phyloP scores from a whole-genome alignment of 2,888 invertebrate genomes.

The Oscheius sp. region DNA sequence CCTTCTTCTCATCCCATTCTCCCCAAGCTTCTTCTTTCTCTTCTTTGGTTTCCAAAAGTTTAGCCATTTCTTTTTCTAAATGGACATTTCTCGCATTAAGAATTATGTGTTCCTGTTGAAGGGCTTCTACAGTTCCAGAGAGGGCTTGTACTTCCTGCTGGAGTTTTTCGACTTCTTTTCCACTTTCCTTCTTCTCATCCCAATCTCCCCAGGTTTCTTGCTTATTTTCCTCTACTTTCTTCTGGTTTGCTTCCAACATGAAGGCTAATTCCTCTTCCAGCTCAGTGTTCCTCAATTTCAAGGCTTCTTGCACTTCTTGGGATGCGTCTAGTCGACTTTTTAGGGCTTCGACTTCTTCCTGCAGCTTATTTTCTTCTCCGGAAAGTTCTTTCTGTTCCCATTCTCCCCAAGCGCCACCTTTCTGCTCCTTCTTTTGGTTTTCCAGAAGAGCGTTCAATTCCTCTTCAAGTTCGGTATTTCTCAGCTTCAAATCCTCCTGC shows the following conservation, averaged over 20 bases:
- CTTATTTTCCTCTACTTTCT: not conserved
- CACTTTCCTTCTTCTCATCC: not conserved
- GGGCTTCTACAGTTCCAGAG: not conserved
- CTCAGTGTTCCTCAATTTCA: constrained; percentile 6
- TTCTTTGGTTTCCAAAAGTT: not conserved
- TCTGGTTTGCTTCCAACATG: not conserved
- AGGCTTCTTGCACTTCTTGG: not conserved
- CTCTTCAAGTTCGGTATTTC: not conserved
- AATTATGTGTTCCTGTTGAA: not conserved
- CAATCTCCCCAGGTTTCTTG: constrained; percentile 13
- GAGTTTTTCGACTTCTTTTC: not conserved
- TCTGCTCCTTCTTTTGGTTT: not conserved
- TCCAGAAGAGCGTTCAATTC: not conserved
- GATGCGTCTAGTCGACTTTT: not conserved
- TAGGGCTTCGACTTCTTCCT: not conserved
- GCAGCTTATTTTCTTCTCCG: not conserved
- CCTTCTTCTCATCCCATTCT: constrained; percentile 5
- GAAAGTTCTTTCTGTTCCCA: not conserved
- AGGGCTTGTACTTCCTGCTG: no score
- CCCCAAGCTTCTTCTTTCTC: constrained; percentile 5
- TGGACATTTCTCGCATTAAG: not conserved
- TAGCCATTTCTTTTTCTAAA: constrained; percentile 5
- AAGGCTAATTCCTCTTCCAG: constrained; percentile 3
- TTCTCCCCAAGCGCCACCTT: not conserved
- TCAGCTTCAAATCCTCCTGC: not conserved